Base-by-base conservation (phyloP, 2,797 vertebrate species). In the Hozukius guyotensis region DNA sequence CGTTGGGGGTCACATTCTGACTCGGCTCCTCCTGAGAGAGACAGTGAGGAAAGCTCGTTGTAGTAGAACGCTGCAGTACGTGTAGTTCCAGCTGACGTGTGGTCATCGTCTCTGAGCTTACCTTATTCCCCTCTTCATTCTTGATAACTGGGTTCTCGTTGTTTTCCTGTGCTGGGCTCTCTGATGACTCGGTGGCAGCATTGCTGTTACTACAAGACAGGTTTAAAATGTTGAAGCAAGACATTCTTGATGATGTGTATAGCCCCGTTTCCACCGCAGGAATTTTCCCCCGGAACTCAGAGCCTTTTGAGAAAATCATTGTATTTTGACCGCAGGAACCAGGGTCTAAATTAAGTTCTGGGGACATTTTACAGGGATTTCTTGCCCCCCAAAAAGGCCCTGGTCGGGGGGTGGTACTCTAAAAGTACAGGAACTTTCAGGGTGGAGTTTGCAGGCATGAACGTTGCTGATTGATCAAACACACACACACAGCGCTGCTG, bases 101-200 rank as follows among this genome's bases (percentile, higher is more conserved):
- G 8, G 20, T 2, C 1, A 5, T 59, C 52, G 1, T 0, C 4
- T 14, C 13, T 14, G 8, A 24, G 25, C 67, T 82, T 31, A 94
- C 93, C 91, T 94, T 95, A 68, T 97, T 98, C 83, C 88, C 95
- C 42, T 96, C 93, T 4, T 98, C 97, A 36, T 90, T 96, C 92
- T 98, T 97, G 88, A 97, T 97, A 70, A 97, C 95, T 0, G 98
- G 98, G 88, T 99, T 98, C 95, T 99, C 99, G 38, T 99, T 98
- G 83, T 99, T 99, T 94, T 99, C 99, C 88, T 97, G 97, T 34
- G 97, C 96, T 75, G 94, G 96, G 1, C 96, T 97, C 93, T 98
- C 97, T 42, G 96, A 92, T 52, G 96, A 93, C 82, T 98, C 97
- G 2, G 96, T 96, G 89, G 92, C 95, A 77, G 94, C 91, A 59